Percentiles rank a stretch among this genome's conserved stretches.
Evolutionary conservation across 2,888 invertebrate species (phyloP).

Genomic region (Lamproptera curius): DNA sequence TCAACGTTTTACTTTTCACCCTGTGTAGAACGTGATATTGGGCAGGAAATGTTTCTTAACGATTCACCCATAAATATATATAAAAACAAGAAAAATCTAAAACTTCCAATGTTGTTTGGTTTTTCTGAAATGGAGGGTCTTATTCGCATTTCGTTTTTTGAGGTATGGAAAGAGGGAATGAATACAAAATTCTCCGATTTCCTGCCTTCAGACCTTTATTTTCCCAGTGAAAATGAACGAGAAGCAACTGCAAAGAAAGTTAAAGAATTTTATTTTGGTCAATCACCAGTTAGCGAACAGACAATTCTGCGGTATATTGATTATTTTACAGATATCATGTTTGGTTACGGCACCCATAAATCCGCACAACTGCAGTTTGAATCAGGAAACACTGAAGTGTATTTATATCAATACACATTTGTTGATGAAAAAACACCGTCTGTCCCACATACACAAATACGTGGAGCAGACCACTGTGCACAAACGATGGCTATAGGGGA

Average conservation of each 20-base stretch:
- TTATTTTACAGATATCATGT: constrained; percentile 51
- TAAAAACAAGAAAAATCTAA: constrained; percentile 39
- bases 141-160: constrained; percentile 28
- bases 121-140: constrained; percentile 43
- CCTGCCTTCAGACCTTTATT: constrained; percentile 44
- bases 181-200: constrained; percentile 46
- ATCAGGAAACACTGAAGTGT: constrained; percentile 42
- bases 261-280: constrained; percentile 40
- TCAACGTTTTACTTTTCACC: constrained; percentile 31
- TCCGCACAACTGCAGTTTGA: constrained; percentile 35
- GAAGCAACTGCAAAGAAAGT: constrained; percentile 34
- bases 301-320: constrained; percentile 39
- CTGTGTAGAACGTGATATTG: constrained; percentile 38
- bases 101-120: constrained; percentile 44
- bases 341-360: constrained; percentile 34
- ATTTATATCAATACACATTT: constrained; percentile 46
- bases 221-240: constrained; percentile 36
- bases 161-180: constrained; percentile 39
- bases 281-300: constrained; percentile 31
- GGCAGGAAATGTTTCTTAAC: constrained; percentile 36
- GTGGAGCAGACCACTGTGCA: constrained; percentile 34
- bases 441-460: constrained; percentile 33
- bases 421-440: constrained; percentile 31
- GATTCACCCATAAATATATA: constrained; percentile 41
- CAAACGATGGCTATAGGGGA: constrained; percentile 35